Conservation (phyloP, 1,140 invertebrate species). For the Asobara japonica region DNA sequence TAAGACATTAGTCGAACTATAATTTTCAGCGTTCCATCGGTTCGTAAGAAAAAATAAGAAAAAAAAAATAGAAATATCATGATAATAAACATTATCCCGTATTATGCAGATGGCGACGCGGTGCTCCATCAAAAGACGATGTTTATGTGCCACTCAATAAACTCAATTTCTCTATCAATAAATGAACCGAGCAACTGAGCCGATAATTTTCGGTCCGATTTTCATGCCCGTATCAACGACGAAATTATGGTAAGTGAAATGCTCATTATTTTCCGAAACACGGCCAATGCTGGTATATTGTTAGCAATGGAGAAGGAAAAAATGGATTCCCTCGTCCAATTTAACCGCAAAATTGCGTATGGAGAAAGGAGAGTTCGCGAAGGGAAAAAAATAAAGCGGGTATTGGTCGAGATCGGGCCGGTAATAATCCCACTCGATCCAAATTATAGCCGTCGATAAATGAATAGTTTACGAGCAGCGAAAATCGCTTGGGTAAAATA, state of each 20-base stretch:
- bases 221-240: neutral
- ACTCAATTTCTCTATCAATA: constrained; percentile 6
- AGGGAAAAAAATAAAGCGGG: constrained; percentile 42
- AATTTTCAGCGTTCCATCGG: constrained; percentile 55
- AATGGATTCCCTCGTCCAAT: constrained; percentile 35
- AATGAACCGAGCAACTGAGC: neutral
- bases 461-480: constrained; percentile 67
- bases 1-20: constrained; percentile 65
- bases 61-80: constrained; percentile 24
- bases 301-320: neutral
- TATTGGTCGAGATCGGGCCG: constrained; percentile 17
- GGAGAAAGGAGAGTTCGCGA: constrained; percentile 40
- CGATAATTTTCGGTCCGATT: neutral
- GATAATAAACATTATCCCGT: constrained; percentile 62
- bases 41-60: neutral
- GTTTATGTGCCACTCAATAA: constrained; percentile 37
- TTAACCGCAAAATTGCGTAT: constrained; percentile 36
- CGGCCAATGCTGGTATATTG: neutral
- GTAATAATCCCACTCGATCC: constrained; percentile 51
- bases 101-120: constrained; percentile 58
- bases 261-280: neutral
- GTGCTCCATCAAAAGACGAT: constrained; percentile 36
- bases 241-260: constrained; percentile 18
- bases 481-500: constrained; percentile 62
- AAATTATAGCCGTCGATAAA: constrained; percentile 66